Conservation (phyloP, 2,888 invertebrate species). For the Glyphotaelius pellucidus region DNA sequence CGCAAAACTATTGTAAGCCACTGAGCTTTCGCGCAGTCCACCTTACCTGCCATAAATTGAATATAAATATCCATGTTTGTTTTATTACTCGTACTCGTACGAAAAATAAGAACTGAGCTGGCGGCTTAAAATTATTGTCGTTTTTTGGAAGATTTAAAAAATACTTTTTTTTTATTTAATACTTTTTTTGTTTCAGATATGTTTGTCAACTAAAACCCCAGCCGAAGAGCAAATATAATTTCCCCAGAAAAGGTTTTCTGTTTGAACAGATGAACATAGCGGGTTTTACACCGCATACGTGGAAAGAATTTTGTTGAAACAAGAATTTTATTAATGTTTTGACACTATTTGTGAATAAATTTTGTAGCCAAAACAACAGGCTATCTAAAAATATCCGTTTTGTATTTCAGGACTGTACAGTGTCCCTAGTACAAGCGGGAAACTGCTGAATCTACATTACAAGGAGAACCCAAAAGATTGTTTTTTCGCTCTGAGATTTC, state of each 20-base stretch:
- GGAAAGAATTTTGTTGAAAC: background rate
- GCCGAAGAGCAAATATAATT: background rate
- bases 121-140: background rate
- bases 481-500: no score
- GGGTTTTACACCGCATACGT: background rate
- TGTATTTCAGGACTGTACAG: background rate
- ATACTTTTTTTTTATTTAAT: background rate
- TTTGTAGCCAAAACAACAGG: background rate
- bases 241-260: background rate
- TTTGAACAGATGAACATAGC: background rate
- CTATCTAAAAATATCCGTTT: background rate
- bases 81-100: no score
- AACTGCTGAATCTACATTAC: no score
- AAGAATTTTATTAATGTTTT: background rate
- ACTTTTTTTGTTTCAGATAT: background rate
- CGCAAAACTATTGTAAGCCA: background rate
- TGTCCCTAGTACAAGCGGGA: no score
- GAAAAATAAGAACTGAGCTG: background rate
- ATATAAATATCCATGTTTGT: background rate
- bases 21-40: background rate
- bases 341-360: background rate
- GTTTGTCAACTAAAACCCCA: background rate
- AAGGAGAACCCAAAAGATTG: no score
- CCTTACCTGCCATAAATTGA: background rate
- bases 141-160: background rate